Percentiles rank a stretch among this genome's conserved stretches.
Evolutionary conservation across 2,113 vertebrate genomes (phyloP).

Genomic region (Varanus komodoensis): DNA sequence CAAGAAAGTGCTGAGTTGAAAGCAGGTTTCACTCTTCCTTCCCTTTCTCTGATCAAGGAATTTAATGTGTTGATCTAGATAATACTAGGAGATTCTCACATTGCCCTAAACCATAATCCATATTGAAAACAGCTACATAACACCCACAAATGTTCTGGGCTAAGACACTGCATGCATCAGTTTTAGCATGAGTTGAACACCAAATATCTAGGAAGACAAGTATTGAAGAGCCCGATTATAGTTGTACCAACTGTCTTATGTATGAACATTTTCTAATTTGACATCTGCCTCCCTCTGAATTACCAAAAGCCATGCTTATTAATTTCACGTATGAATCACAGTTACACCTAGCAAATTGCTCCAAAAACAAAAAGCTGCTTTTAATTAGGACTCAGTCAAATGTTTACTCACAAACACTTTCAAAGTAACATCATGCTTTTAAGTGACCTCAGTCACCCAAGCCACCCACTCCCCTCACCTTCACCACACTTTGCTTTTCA

Average conservation of each 20-base stretch:
- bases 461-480: background rate
- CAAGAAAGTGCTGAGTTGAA: too few relatives aligned
- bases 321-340: conserved; percentile 58
- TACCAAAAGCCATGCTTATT: conserved; percentile 55
- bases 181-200: background rate
- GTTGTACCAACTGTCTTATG: background rate
- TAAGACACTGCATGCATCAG: background rate
- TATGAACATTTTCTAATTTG: conserved; percentile 3
- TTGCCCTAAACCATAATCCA: background rate
- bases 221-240: background rate
- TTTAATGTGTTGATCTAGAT: background rate
- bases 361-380: conserved; percentile 67
- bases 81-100: background rate
- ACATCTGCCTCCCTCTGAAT: conserved; percentile 32
- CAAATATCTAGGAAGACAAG: too few relatives aligned
- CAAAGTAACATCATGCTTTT: background rate
- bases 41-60: too few relatives aligned
- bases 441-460: background rate
- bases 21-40: too few relatives aligned
- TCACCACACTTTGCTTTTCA: background rate
- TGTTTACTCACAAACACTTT: background rate
- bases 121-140: background rate
- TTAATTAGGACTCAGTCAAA: background rate
- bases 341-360: conserved; percentile 66
- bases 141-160: background rate